Base-by-base conservation (phyloP, 1,140 invertebrate genomes). In the Lucilia cuprina region DNA sequence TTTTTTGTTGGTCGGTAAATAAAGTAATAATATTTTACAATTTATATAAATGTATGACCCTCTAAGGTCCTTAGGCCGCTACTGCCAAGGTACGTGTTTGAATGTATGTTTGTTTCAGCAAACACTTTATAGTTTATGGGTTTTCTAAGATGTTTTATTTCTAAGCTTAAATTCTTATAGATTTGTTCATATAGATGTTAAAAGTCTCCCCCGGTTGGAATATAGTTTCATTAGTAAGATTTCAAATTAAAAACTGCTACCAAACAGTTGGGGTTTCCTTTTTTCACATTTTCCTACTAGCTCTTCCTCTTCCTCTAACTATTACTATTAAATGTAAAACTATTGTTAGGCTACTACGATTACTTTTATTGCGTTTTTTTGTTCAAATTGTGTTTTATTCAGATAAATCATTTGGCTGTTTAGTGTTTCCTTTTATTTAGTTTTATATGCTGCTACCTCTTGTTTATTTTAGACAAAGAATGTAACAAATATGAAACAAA, bases 391-490 rank as follows among this genome's bases (percentile, higher is more conserved):
- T 55, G 50, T 55, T 55, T 55, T n/a, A 17, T 55, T 55, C 17
- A 55, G 65, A 70, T 70, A 70, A 70, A 70, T 70, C 65, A 70
- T 70, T 70, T 21, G 65, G 65, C 21, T 70, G 65, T 25, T 70
- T 70, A 70, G 21, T 70, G 65, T 70, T 70, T 21, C 19, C 65
- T 70, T 70, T 70, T 70, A 70, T 70, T 25, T 70, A 19, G 65
- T 70, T 70, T 70, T 70, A 19, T 21, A 7, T 25, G 19, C n/a
- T 70, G 65, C 19, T 70, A 60, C 65, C 65, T 70, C 19, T 8
- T 10, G 5, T 70, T 70, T 19, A n/a, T 17, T 70, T 10, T 25
- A 21, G 0, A 70, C 50, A 55, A 55, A 7, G 55, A 17, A 60
- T 3, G 14, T 2, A 60, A n/a, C 17, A 60, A n/a, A 60, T n/a